Evolutionary conservation across 2,113 vertebrate genomes (phyloP).

Genomic region (Tetraodon nigroviridis): DNA sequence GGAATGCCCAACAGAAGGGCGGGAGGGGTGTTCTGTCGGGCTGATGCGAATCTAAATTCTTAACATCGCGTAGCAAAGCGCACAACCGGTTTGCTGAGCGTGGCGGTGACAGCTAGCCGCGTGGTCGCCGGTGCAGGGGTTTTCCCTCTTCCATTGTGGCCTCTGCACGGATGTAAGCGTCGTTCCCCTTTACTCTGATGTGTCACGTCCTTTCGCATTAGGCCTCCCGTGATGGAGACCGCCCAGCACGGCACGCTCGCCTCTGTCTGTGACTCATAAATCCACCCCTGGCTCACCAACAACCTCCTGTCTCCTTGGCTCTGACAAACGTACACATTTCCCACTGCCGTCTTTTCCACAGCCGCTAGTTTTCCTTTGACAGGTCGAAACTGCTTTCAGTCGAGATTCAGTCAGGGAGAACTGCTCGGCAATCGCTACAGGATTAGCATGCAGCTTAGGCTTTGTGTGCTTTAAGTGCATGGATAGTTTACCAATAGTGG

Average conservation of each 20-base stretch:
- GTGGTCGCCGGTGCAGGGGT: conserved; percentile 7
- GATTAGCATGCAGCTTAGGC: too few species aligned
- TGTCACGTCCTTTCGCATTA: conserved; percentile 62
- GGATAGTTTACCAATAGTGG: too few species aligned
- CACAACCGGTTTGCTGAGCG: background rate
- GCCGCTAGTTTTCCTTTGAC: background rate
- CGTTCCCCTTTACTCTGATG: conserved; percentile 55
- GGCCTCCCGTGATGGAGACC: conserved; percentile 50
- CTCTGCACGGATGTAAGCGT: conserved; percentile 42
- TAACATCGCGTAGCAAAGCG: background rate
- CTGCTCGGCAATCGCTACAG: too few species aligned
- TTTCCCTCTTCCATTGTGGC: conserved; percentile 31
- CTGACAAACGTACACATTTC: conserved; percentile 10
- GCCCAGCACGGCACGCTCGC: conserved; percentile 48
- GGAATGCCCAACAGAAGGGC: conserved; percentile 20
- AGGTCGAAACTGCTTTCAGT: too few species aligned
- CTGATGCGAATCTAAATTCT: conserved; percentile 15
- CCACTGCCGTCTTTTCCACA: conserved; percentile 32
- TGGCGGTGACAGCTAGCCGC: background rate
- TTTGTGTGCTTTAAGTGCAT: too few species aligned
- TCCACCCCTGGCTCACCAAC: conserved; percentile 34
- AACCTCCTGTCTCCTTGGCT: conserved; percentile 33
- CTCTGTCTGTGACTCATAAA: conserved; percentile 57
- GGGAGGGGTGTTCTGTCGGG: conserved; percentile 16
- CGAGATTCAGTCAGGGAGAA: too few species aligned